These are phyloP conservation scores for Scaptomyza parva DNA, from an alignment of 2,888 invertebrate genomes.

Conservation along the genomic window DNA sequence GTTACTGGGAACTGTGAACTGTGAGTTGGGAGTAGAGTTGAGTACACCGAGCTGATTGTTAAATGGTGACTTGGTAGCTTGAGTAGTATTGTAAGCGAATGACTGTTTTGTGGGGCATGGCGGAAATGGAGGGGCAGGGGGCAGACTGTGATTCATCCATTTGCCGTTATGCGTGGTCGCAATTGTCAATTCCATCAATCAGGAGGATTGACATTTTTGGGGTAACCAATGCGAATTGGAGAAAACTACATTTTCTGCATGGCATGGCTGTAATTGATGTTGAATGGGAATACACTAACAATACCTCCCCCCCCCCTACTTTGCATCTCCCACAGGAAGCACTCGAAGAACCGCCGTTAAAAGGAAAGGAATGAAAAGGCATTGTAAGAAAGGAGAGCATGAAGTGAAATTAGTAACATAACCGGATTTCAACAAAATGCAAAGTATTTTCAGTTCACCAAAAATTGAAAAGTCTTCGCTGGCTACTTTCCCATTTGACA, in stretches of 20 bases:
- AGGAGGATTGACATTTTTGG: conserved; percentile 68
- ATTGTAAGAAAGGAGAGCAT: too few relatives aligned
- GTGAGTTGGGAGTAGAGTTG: too few relatives aligned
- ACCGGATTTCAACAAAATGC: conserved; percentile 71
- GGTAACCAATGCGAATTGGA: conserved; percentile 54
- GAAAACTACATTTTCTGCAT: conserved; percentile 50
- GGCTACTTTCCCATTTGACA: conserved; percentile 65
- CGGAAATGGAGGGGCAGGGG: background rate
- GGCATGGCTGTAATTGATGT: conserved; percentile 66
- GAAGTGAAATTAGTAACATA: conserved; percentile 69
- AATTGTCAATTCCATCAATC: conserved; percentile 78
- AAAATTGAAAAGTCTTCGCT: conserved; percentile 22
- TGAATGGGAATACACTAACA: conserved; percentile 20
- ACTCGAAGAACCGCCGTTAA: conserved; percentile 1
- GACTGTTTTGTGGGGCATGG: background rate
- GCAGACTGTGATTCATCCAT: conserved; percentile 8
- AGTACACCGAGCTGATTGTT: background rate
- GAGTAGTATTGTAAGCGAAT: background rate
- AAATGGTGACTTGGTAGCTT: conserved; percentile 17
- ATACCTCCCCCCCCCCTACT: background rate
- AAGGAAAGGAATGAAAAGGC: background rate
- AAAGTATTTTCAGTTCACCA: conserved; percentile 63
- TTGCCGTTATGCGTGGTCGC: conserved; percentile 49
- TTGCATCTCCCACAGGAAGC: conserved; percentile 8
- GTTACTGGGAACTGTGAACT: conserved; percentile 16